Percentiles rank a stretch among this genome's conserved stretches.
Evolutionary conservation across 2,797 vertebrate genomes (phyloP).

Genomic region (Microhierax caerulescens): DNA sequence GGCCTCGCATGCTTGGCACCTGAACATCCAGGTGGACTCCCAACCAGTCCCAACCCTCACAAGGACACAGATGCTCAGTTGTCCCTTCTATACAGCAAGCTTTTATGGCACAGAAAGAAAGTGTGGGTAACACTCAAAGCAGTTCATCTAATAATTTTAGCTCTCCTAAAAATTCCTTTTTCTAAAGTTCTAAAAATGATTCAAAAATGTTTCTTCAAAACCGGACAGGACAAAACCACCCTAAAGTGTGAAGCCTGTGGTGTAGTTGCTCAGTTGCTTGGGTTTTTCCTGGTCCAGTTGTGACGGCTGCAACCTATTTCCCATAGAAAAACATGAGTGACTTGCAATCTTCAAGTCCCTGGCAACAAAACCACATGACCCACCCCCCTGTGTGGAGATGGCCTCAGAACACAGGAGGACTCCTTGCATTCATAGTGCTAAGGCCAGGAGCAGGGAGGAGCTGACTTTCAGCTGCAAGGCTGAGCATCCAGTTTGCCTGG

Average conservation of each 20-base stretch:
- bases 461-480: neutral
- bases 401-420: neutral
- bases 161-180: neutral
- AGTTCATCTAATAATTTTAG: neutral
- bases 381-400: neutral
- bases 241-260: fast-evolving
- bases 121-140: neutral
- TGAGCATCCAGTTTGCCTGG: neutral
- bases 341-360: neutral
- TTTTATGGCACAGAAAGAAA: neutral
- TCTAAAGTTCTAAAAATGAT: neutral
- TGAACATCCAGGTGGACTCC: neutral
- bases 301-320: neutral
- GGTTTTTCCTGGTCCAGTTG: fast-evolving
- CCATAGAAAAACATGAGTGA: neutral
- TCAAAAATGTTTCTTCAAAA: neutral
- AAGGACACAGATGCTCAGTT: neutral
- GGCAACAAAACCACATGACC: neutral
- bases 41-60: neutral
- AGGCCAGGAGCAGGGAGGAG: neutral
- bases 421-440: neutral
- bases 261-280: neutral
- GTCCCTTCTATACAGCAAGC: neutral
- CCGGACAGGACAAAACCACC: fast-evolving
- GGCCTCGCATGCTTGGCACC: neutral